Conservation (phyloP, 2,888 invertebrate genomes). For the Lissocephala sabroskyi region DNA sequence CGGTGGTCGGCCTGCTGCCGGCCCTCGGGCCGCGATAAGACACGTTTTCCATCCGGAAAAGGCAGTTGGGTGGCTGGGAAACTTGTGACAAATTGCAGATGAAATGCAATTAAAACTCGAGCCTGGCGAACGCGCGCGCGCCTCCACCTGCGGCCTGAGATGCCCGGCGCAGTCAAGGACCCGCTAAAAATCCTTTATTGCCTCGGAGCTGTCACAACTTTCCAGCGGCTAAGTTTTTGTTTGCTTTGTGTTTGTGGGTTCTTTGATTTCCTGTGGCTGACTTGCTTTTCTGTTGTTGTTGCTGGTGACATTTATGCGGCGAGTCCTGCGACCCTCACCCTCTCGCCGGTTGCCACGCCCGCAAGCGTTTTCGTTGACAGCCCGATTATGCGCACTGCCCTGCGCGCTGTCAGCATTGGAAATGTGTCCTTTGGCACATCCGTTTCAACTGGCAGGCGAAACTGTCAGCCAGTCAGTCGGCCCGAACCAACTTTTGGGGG, state of each 20-base stretch:
- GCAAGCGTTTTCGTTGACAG: constrained; percentile 42
- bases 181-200: constrained; percentile 14
- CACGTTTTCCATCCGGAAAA: constrained; percentile 27
- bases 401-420: no score
- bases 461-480: no score
- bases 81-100: constrained; percentile 43
- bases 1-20: background rate
- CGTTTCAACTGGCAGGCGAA: no score
- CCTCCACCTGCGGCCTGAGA: background rate
- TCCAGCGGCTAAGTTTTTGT: constrained; percentile 8
- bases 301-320: constrained; percentile 24
- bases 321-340: constrained; percentile 4
- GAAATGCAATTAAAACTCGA: constrained; percentile 31
- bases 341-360: background rate
- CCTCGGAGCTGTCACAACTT: constrained; percentile 35
- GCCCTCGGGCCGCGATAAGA: constrained; percentile 35
- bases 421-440: background rate
- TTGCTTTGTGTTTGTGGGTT: background rate
- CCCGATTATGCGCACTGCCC: constrained; percentile 31
- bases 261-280: background rate
- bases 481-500: background rate
- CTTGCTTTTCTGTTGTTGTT: constrained; percentile 1
- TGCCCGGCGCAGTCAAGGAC: no score
- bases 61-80: constrained; percentile 1
- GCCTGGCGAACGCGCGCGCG: background rate